Evolutionary conservation across 2,113 vertebrate genomes (phyloP).

Genomic region (Coregonus clupeaformis): DNA sequence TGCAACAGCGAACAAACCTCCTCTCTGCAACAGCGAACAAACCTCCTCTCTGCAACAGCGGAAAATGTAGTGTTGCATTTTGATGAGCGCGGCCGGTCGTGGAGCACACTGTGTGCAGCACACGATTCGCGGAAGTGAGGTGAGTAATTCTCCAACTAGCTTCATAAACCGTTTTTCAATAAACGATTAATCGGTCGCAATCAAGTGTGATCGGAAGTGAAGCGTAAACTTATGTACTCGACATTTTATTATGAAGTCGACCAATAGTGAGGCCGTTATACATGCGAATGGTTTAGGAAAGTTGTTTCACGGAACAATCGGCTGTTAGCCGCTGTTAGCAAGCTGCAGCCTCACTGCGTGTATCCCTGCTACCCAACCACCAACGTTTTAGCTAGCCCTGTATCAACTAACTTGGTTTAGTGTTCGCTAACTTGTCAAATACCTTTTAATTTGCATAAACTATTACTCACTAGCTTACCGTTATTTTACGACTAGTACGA

Average conservation of each 20-base stretch:
- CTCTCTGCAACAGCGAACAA: constrained; percentile 8
- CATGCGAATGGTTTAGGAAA: constrained; percentile 53
- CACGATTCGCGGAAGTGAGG: constrained; percentile 82
- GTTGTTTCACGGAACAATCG: constrained; percentile 72
- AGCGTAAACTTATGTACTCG: constrained; percentile 20
- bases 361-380: not conserved
- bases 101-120: constrained; percentile 72
- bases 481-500: not conserved
- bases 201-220: constrained; percentile 14
- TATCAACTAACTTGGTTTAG: not conserved
- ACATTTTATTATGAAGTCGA: constrained; percentile 26
- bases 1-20: constrained; percentile 11
- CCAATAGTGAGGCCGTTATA: constrained; percentile 10
- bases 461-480: not conserved
- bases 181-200: constrained; percentile 14
- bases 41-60: constrained; percentile 11
- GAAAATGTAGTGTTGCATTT: constrained; percentile 53
- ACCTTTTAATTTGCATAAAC: not conserved
- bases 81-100: constrained; percentile 38
- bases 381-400: not conserved
- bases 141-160: constrained; percentile 64
- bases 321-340: constrained; percentile 48
- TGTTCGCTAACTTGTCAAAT: too few relatives aligned
- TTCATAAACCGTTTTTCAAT: constrained; percentile 60
- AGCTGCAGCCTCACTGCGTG: constrained; percentile 6